phyloP scores from a whole-genome alignment of 2,113 vertebrate genomes.

The Pseudorasbora parva region DNA sequence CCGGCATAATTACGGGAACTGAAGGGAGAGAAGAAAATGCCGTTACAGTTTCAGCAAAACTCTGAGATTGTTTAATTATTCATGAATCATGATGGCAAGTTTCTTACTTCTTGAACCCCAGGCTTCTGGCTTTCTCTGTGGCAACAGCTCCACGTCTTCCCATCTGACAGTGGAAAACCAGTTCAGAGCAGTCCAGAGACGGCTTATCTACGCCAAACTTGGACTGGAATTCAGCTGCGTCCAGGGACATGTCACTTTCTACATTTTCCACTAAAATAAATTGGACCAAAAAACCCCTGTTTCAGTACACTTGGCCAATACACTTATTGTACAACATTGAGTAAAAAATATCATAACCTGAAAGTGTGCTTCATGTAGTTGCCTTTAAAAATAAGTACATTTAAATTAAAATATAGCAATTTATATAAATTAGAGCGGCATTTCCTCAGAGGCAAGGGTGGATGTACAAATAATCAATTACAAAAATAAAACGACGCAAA shows the following conservation, averaged over 20 bases:
- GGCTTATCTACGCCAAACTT: constrained; percentile 77
- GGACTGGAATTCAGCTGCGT: constrained; percentile 72
- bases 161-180: constrained; percentile 82
- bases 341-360: neutral
- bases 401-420: neutral
- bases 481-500: no score
- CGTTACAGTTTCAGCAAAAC: neutral
- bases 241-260: constrained; percentile 73
- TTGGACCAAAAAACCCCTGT: neutral
- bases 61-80: neutral
- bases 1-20: constrained; percentile 81
- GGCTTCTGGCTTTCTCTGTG: constrained; percentile 67
- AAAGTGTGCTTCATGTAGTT: neutral
- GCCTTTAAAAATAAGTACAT: neutral
- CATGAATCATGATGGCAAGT: neutral
- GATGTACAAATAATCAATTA: no score
- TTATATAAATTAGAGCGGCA: no score
- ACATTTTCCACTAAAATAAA: constrained; percentile 71
- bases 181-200: constrained; percentile 66
- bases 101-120: constrained; percentile 76
- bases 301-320: neutral
- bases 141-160: constrained; percentile 75
- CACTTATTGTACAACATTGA: neutral
- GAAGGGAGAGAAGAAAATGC: neutral
- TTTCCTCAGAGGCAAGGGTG: no score